These are phyloP conservation scores for Pseudotriccus pelzelni DNA, from an alignment of 2,797 vertebrate species.

Conservation along the genomic window DNA sequence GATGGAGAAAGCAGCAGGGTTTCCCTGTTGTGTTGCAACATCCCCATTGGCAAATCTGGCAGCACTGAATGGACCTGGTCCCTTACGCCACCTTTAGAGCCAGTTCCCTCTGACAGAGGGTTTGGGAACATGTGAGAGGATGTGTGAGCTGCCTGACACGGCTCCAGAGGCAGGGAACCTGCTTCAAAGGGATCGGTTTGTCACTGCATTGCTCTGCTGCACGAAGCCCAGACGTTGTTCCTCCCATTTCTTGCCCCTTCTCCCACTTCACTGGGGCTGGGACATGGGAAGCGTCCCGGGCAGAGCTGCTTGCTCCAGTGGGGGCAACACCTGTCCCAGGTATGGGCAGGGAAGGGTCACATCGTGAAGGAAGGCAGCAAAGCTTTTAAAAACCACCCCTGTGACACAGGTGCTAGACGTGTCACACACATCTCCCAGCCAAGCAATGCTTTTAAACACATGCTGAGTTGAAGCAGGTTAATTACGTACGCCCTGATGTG, in stretches of 20 bases:
- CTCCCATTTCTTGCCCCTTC: background rate
- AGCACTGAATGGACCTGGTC: background rate
- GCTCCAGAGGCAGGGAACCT: background rate
- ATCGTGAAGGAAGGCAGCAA: background rate
- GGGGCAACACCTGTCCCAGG: background rate
- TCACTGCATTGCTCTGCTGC: background rate
- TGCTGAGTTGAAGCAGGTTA: background rate
- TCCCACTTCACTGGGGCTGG: background rate
- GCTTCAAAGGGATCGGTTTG: background rate
- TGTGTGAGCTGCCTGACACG: background rate
- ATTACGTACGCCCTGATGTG: background rate
- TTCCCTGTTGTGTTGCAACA: background rate
- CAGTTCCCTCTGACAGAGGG: background rate
- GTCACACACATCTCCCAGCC: rapidly evolving
- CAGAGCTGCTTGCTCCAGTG: background rate
- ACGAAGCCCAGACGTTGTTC: rapidly evolving
- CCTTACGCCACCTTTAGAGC: background rate
- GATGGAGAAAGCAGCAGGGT: background rate
- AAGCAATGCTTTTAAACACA: background rate
- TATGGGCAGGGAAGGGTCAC: background rate
- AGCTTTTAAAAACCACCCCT: background rate
- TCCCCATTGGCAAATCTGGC: background rate
- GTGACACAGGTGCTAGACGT: background rate
- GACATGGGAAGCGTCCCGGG: background rate
- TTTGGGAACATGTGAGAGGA: background rate